Conservation (phyloP, 1,140 invertebrate species). For the Zeugodacus cucurbitae region DNA sequence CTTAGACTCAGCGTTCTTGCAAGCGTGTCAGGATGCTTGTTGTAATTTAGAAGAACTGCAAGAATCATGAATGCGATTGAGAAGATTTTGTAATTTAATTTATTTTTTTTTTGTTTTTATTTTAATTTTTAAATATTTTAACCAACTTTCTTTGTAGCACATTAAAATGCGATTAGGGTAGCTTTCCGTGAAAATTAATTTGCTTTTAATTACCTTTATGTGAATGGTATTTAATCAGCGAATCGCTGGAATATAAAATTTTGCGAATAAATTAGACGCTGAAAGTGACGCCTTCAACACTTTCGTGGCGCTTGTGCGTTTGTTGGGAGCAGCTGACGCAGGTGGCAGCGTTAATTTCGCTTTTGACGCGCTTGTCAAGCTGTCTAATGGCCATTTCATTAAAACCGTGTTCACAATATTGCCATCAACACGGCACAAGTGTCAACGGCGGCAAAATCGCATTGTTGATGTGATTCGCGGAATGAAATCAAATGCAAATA, state of each 20-base stretch:
- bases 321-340: not conserved
- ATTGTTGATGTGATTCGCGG: not conserved
- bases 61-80: too few species aligned
- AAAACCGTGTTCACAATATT: not conserved
- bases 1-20: not conserved
- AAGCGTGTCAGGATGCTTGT: not conserved
- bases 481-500: not conserved
- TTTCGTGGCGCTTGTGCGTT: not conserved
- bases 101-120: too few species aligned
- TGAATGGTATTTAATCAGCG: not conserved
- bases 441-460: not conserved
- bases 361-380: too few species aligned
- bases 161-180: too few species aligned
- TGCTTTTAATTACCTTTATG: not conserved
- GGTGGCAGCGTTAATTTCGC: too few species aligned
- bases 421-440: not conserved
- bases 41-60: not conserved
- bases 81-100: too few species aligned
- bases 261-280: not conserved
- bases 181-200: too few species aligned
- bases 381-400: not conserved
- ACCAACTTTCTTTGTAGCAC: too few species aligned
- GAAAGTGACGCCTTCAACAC: not conserved
- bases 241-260: not conserved
- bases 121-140: too few species aligned